Base-by-base conservation (phyloP, 1,140 invertebrate species). In the Rhopalosiphum maidis region DNA sequence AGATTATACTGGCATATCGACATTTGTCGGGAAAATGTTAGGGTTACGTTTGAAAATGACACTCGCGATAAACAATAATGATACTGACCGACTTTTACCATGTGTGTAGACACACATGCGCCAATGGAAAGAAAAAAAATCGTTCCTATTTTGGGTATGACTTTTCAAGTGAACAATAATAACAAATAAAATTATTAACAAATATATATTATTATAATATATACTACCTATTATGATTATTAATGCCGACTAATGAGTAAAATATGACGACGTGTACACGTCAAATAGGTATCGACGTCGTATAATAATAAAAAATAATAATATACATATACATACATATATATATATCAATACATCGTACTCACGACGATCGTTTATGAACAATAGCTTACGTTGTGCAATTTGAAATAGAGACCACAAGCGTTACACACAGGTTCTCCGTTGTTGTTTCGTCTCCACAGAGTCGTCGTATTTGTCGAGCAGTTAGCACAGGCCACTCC, bases 371-470 rank as follows among this genome's bases (percentile, higher is more conserved):
- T 77, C 60, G 60, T n/a, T n/a, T 77, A 77, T n/a, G 60, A 77
- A 77, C 60, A 77, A 77, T 77, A 68, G 96, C 97, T 97, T 95
- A 99, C 98, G 94, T 96, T 96, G 95, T 99, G 98, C 85, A 99
- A 95, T 96, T 98, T 99, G 95, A 96, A 98, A 95, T 98, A 98
- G 22, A 99, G 96, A 35, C 98, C 98, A 95, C 98, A 99, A 21
- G 98, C 98, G 95, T 98, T 99, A 95, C 98, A 98, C 6, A 98
- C 98, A 9, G 98, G 98, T 95, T 98, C 98, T 25, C 98, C 98
- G 94, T 97, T 97, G 95, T 98, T 98, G 95, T 98, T 98, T 94
- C 98, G 96, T 85, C 98, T 95, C 98, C 98, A 98, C 51, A 99
- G 96, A 7, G 98, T 98, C 2, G 98, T 99, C 94, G 96, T 98